phyloP scores from a whole-genome alignment of 2,888 invertebrate genomes.

The Cerastoderma edule region DNA sequence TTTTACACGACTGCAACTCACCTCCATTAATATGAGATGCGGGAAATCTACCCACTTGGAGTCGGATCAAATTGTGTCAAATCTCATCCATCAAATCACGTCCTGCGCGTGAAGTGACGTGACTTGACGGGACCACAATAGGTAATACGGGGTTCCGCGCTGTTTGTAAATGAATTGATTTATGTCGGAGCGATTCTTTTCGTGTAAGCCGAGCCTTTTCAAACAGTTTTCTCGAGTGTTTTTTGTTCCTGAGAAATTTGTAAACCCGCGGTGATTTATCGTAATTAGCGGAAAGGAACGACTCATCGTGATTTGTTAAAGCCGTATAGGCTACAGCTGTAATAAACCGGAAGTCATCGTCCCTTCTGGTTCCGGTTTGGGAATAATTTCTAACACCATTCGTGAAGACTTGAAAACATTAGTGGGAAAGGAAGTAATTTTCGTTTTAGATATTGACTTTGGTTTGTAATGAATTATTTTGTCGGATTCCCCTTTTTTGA shows the following conservation, averaged over 20 bases:
- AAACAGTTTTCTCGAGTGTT: constrained; percentile 13
- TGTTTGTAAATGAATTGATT: constrained; percentile 27
- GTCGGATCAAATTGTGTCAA: constrained; percentile 29
- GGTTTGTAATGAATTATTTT: too few relatives aligned
- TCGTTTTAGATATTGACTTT: too few relatives aligned
- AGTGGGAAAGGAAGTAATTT: too few relatives aligned
- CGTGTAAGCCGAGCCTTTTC: constrained; percentile 18
- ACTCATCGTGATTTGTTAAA: constrained; percentile 20
- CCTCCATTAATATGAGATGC: too few relatives aligned
- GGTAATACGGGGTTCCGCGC: constrained; percentile 39
- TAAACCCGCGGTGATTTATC: constrained; percentile 14
- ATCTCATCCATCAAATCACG: constrained; percentile 45
- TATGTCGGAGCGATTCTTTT: constrained; percentile 20
- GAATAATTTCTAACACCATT: too few relatives aligned
- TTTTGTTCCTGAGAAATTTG: constrained; percentile 19
- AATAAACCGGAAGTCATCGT: too few relatives aligned
- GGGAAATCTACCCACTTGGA: background rate
- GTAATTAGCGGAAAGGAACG: constrained; percentile 13
- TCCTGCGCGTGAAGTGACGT: constrained; percentile 28
- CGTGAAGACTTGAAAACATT: too few relatives aligned
- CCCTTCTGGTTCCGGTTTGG: too few relatives aligned
- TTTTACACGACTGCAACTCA: too few relatives aligned
- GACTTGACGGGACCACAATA: constrained; percentile 36
- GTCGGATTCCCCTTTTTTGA: too few relatives aligned
- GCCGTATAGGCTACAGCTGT: too few relatives aligned